Evolutionary conservation across 2,888 invertebrate species (phyloP).

Genomic region (Eupithecia tripunctaria): DNA sequence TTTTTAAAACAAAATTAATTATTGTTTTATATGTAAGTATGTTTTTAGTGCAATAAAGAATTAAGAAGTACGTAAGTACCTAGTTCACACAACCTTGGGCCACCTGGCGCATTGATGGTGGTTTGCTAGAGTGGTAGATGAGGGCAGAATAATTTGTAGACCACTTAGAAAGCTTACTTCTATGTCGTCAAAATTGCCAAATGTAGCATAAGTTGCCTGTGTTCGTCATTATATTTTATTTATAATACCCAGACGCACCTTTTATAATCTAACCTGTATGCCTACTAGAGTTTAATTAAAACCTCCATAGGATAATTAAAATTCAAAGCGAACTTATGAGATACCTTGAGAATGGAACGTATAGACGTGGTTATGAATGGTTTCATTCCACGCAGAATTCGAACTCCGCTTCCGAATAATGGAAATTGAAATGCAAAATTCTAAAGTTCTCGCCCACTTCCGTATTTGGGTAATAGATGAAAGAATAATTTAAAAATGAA

Average conservation of each 20-base stretch:
- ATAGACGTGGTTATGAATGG: neutral
- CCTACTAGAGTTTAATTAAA: constrained; percentile 38
- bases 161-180: neutral
- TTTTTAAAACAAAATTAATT: no score
- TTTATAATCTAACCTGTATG: neutral
- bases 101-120: no score
- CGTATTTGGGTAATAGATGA: no score
- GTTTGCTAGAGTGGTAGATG: neutral
- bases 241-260: neutral
- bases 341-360: neutral
- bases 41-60: no score
- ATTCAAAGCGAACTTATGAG: neutral
- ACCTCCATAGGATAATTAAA: constrained; percentile 8
- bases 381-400: neutral
- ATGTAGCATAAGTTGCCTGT: constrained; percentile 17
- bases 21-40: no score
- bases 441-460: neutral
- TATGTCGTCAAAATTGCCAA: neutral
- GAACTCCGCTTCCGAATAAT: neutral
- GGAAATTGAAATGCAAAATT: constrained; percentile 5
- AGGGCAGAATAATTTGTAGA: neutral
- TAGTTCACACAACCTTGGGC: neutral
- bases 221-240: neutral
- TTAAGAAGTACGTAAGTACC: no score
- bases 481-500: no score